Percentiles rank a stretch among this genome's conserved stretches.
These are phyloP conservation scores for Pseudorhiza aurosa DNA, from an alignment of 30 jellyfish, hydroid and myxozoan genomes.

Conservation along the genomic window DNA sequence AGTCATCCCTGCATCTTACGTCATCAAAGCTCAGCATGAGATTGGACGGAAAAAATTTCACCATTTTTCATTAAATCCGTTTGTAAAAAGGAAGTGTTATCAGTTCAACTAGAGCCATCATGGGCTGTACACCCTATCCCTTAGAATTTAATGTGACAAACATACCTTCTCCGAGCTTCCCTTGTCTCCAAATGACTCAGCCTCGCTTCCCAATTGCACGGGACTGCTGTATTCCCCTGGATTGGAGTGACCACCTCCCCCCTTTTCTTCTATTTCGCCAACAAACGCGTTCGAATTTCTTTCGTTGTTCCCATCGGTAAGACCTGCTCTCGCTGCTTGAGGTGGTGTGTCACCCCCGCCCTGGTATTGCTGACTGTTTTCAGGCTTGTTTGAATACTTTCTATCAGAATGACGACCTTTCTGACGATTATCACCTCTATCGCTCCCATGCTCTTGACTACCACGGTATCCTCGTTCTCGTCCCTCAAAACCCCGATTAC, in stretches of 20 bases:
- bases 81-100: too few relatives aligned
- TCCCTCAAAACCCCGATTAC: neutral
- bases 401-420: too few relatives aligned
- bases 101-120: too few relatives aligned
- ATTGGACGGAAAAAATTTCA: too few relatives aligned
- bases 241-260: too few relatives aligned
- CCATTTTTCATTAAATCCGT: too few relatives aligned
- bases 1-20: too few relatives aligned
- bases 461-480: neutral
- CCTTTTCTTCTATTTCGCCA: neutral
- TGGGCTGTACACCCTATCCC: too few relatives aligned
- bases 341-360: neutral
- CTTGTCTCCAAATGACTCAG: neutral
- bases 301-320: neutral
- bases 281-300: neutral
- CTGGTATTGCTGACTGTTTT: neutral
- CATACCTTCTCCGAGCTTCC: conserved; percentile 1
- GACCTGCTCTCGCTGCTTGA: neutral
- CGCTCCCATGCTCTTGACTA: neutral
- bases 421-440: neutral
- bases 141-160: too few relatives aligned
- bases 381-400: neutral
- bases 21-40: too few relatives aligned
- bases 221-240: too few relatives aligned
- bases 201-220: neutral